These are phyloP conservation scores for Silurus meridionalis DNA, from an alignment of 2,113 vertebrate species.

Conservation along the genomic window DNA sequence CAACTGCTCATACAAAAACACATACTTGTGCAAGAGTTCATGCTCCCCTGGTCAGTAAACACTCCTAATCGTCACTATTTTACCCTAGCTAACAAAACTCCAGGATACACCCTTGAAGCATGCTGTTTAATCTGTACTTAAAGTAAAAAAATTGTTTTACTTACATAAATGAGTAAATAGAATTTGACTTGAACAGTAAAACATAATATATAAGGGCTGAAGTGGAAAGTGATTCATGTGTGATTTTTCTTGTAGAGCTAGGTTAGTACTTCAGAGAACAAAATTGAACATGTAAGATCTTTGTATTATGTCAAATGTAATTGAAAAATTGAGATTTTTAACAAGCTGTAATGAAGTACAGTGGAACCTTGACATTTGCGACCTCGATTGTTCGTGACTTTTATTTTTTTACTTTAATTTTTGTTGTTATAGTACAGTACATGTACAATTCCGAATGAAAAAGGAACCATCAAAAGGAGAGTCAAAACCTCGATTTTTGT, in stretches of 20 bases:
- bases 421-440: too few relatives aligned
- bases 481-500: too few relatives aligned
- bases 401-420: too few relatives aligned
- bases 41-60: slow-evolving; percentile 44
- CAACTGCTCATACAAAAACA: slow-evolving; percentile 20
- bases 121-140: slow-evolving; percentile 52
- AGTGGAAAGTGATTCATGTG: background rate
- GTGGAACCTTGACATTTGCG: too few relatives aligned
- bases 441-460: too few relatives aligned
- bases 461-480: too few relatives aligned
- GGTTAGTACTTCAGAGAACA: background rate
- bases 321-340: background rate
- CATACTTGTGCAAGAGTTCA: slow-evolving; percentile 29
- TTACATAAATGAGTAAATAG: background rate
- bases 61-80: slow-evolving; percentile 44
- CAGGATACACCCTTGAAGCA: slow-evolving; percentile 19
- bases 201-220: background rate
- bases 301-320: too few relatives aligned
- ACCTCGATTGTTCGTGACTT: too few relatives aligned
- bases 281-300: background rate
- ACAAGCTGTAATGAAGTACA: background rate
- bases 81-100: slow-evolving; percentile 41
- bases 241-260: background rate
- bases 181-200: background rate
- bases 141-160: slow-evolving; percentile 25